These are phyloP conservation scores for Palythoa caribaeorum DNA, from an alignment of 92 coral and sea anemone genomes.

Conservation along the genomic window DNA sequence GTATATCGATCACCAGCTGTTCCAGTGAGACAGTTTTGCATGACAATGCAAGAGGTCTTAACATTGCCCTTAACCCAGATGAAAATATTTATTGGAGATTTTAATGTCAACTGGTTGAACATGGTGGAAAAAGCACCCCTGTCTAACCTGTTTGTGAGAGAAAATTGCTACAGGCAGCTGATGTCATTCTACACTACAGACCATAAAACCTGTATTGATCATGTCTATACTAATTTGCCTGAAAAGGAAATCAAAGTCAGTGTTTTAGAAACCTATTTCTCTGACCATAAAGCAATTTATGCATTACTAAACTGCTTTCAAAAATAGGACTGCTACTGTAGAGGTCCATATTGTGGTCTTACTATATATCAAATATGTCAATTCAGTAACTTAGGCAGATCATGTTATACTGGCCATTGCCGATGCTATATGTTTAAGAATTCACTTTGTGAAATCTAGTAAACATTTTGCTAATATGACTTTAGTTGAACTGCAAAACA, in stretches of 20 bases:
- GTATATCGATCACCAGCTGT: constrained; percentile 45
- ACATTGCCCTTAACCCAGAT: constrained; percentile 31
- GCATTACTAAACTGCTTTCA: constrained; percentile 35
- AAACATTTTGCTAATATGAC: neutral
- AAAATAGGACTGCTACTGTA: constrained; percentile 3
- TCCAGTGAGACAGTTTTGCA: constrained; percentile 46
- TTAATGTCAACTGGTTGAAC: constrained; percentile 65
- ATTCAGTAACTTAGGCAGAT: neutral
- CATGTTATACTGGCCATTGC: neutral
- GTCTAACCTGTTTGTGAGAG: constrained; percentile 53
- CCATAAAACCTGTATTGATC: constrained; percentile 63
- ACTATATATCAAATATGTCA: neutral
- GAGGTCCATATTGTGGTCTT: neutral
- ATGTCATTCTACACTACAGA: constrained; percentile 64
- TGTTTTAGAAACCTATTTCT: constrained; percentile 17
- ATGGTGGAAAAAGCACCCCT: constrained; percentile 55
- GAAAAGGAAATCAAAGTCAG: constrained; percentile 47
- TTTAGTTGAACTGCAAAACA: neutral
- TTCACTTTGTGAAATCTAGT: neutral
- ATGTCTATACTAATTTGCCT: constrained; percentile 59
- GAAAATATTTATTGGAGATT: constrained; percentile 60
- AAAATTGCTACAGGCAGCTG: constrained; percentile 55
- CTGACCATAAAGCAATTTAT: too few relatives aligned
- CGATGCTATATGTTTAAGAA: neutral
- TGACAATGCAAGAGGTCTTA: constrained; percentile 25